Evolutionary conservation across 2,113 vertebrate species (phyloP), one percentile per base, ranked within the genome.

Genomic region (Melanerpes formicivorus): DNA sequence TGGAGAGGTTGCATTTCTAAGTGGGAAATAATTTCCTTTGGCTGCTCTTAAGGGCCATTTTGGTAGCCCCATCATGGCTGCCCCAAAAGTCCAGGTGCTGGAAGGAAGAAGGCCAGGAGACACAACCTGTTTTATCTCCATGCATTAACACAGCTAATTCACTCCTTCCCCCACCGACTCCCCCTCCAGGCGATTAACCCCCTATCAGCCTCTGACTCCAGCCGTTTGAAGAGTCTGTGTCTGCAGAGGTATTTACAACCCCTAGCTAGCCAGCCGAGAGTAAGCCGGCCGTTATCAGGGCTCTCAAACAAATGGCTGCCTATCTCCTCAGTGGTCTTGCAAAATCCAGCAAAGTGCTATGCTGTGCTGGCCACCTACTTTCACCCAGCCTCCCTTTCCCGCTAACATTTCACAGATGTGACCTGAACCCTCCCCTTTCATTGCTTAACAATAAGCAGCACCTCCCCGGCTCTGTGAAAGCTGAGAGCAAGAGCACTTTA

Each of bases 391-490:
- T 97, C 91, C 90, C 82, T 88, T 93, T 91, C 84, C 84, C 2
- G 42, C 91, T 97, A 97, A 97, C 96, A 96, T 97, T 97, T 97
- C 95, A 93, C 97, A 97, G 97, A 97, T 97, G 97, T 96, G 97
- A 96, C 96, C 97, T 93, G 96, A 97, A 90, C 95, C 93, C 94
- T 96, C 95, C 95, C 71, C 93, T 97, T 96, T 96, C 96, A 80
- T 93, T 96, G 95, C 94, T 96, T 97, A 97, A 97, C 96, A 97
- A 96, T 95, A 96, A 97, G 96, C 96, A 97, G 97, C 93, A 97
- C 91, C 94, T 96, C 94, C 93, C 92, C 65, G 80, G 90, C 92
- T 72, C 93, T 82, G 92, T 96, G 95, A 96, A 97, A 96, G 91
- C 89, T 10, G 95, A 94, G 95, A 96, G 93, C 86, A 65, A 95